These are phyloP conservation scores for Syrphus vitripennis DNA, from an alignment of 2,888 invertebrate species.

Conservation along the genomic window DNA sequence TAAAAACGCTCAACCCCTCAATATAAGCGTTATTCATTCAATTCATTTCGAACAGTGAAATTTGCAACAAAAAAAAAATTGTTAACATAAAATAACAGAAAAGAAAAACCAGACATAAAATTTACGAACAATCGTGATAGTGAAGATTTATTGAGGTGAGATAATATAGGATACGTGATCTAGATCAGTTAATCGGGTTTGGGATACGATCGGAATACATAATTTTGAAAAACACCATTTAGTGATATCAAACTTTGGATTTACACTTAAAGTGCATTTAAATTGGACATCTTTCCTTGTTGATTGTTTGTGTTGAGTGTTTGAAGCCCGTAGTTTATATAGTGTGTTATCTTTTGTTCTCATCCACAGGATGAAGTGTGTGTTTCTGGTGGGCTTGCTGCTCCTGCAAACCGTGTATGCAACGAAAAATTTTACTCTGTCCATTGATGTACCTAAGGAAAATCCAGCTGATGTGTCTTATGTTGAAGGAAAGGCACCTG, in stretches of 20 bases:
- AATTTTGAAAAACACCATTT: conserved; percentile 18
- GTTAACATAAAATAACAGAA: conserved; percentile 1
- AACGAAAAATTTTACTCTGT: conserved; percentile 77
- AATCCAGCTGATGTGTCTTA: conserved; percentile 83
- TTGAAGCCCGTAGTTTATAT: background rate
- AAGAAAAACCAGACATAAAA: conserved; percentile 5
- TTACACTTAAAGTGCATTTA: conserved; percentile 32
- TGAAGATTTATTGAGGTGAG: conserved; percentile 65
- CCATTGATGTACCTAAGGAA: conserved; percentile 75
- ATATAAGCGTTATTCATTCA: conserved; percentile 72
- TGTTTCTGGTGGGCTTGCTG: conserved; percentile 71
- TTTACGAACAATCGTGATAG: conserved; percentile 73
- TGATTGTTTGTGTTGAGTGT: conserved; percentile 25
- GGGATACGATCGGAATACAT: conserved; percentile 52
- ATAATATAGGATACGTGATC: conserved; percentile 69
- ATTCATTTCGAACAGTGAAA: conserved; percentile 72
- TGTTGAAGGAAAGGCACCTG: conserved; percentile 78
- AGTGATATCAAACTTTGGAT: background rate
- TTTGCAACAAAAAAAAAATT: conserved; percentile 52
- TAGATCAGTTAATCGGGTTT: conserved; percentile 35
- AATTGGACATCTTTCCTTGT: conserved; percentile 2
- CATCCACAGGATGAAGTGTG: conserved; percentile 71
- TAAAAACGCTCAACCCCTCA: conserved; percentile 72
- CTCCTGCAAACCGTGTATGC: conserved; percentile 46
- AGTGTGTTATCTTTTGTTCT: background rate